Percentiles rank a stretch among this genome's conserved stretches.
Evolutionary conservation across 2,797 vertebrate genomes (phyloP).

Genomic region (Chelonia mydas): DNA sequence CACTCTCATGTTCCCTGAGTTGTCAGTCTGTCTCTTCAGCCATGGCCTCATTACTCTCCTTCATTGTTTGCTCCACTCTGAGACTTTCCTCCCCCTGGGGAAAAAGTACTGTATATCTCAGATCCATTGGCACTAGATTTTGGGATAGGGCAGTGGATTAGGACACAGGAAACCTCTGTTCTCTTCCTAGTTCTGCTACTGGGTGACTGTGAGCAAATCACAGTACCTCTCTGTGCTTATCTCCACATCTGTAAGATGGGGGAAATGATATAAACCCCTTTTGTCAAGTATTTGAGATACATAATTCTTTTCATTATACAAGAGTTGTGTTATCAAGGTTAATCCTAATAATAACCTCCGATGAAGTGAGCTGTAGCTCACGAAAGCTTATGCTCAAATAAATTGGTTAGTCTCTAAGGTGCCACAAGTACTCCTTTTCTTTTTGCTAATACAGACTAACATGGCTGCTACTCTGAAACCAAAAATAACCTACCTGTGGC

Average conservation of each 20-base stretch:
- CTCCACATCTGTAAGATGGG: not conserved
- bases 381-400: too few species aligned
- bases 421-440: too few species aligned
- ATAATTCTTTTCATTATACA: not conserved
- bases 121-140: not conserved
- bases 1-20: not conserved
- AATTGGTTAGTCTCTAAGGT: too few species aligned
- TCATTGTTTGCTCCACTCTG: not conserved
- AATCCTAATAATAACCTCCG: not conserved
- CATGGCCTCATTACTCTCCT: not conserved
- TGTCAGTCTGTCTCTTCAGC: not conserved
- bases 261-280: not conserved
- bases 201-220: not conserved
- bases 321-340: not conserved
- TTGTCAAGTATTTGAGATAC: not conserved
- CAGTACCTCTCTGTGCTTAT: not conserved
- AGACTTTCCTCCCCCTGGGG: not conserved
- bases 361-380: too few species aligned
- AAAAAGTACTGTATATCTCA: not conserved
- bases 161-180: not conserved
- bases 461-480: too few species aligned
- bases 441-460: too few species aligned
- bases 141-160: not conserved
- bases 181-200: not conserved
- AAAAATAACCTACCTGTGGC: not conserved